Conservation (phyloP, 2,113 vertebrate species). For the Rhegmatorhina hoffmannsi region DNA sequence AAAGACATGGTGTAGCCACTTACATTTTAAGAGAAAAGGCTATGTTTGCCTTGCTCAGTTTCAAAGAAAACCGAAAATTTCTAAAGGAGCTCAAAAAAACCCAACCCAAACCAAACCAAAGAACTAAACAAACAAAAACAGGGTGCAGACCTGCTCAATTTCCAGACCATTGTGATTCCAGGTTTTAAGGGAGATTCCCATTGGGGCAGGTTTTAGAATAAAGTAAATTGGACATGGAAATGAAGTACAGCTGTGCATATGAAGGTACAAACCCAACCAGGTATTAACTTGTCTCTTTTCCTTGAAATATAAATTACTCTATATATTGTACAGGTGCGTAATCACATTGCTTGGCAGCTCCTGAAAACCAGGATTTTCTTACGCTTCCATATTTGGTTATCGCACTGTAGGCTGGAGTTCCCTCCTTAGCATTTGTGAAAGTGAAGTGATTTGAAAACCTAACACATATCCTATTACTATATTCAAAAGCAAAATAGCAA, state of each 20-base stretch:
- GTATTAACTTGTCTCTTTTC: neutral
- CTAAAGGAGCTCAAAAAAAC: neutral
- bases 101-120: neutral
- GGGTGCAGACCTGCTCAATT: neutral
- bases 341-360: neutral
- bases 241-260: neutral
- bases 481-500: neutral
- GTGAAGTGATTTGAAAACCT: neutral
- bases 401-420: neutral
- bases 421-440: neutral
- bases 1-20: neutral
- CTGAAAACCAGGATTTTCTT: neutral
- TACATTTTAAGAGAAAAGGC: neutral
- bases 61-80: neutral
- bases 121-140: neutral
- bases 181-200: neutral
- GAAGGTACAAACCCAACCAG: neutral
- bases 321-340: neutral
- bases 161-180: neutral
- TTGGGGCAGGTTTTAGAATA: neutral
- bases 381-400: neutral
- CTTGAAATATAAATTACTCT: conserved; percentile 3
- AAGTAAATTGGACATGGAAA: neutral
- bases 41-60: neutral
- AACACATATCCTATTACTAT: neutral